Evolutionary conservation across 2,888 invertebrate species (phyloP).

Genomic region (Lithophane socia): DNA sequence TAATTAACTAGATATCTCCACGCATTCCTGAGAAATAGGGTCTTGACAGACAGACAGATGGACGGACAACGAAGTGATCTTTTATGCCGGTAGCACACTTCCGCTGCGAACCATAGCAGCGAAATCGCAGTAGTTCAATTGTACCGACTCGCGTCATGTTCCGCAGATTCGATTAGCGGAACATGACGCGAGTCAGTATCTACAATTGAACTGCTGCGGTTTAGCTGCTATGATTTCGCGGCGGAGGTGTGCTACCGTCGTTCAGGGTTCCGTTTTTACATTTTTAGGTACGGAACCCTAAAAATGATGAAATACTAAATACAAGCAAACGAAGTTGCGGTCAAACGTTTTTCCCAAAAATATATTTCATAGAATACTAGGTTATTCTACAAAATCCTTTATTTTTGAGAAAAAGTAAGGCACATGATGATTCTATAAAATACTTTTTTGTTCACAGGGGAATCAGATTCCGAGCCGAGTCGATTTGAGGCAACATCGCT

Average conservation of each 20-base stretch:
- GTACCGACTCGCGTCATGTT: no score
- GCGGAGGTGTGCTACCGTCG: no score
- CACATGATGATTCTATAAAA: neutral
- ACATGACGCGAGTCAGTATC: no score
- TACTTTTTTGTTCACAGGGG: conserved; percentile 56
- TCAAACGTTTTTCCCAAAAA: no score
- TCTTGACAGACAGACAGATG: neutral
- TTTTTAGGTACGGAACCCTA: no score
- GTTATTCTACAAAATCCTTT: neutral
- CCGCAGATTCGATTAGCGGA: no score
- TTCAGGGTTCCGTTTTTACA: neutral
- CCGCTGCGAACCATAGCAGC: no score
- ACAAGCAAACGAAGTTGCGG: neutral
- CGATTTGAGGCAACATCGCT: conserved; percentile 61
- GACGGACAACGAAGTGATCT: neutral
- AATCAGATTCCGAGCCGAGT: conserved; percentile 66
- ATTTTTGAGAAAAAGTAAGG: no score
- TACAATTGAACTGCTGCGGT: no score
- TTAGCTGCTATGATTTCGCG: no score
- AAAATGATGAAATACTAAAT: neutral
- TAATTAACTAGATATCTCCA: neutral
- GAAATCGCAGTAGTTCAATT: no score
- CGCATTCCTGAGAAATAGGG: neutral
- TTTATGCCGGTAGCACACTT: neutral
- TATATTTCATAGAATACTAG: no score